Base-by-base conservation (phyloP, 2,113 vertebrate genomes). In the Corydoras sp. region DNA sequence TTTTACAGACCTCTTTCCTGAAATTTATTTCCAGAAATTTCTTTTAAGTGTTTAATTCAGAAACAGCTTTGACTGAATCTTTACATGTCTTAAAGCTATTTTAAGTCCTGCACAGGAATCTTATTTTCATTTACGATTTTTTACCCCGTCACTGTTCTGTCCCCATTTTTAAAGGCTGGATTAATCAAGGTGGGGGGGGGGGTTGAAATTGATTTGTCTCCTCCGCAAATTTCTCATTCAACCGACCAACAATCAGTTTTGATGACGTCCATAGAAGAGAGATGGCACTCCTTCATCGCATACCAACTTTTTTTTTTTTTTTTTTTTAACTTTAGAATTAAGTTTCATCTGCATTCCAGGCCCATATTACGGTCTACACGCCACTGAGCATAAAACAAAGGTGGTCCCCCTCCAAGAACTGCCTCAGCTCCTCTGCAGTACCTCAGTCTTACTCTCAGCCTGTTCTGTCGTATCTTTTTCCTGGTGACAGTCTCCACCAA, bases 211-310 rank as follows among this genome's bases (percentile, higher is more conserved):
- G 62, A 62, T 74, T 43, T 31, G 60, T 43, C 29, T 32, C 18
- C 29, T 68, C 59, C 58, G 54, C 35, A 76, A 69, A 43, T 43
- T 43, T 8, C 35, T 73, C 73, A 65, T 64, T 66, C 32, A 72
- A 69, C 69, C 29, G 54, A 65, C 62, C 71, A 78, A 65, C 72
- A 75, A 79, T 81, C 71, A 62, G 51, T 35, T 35, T 76, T 66
- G 51, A 69, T 55, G 10, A 67, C 59, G 18, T 24, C 18, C 18
- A 24, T 24, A 24, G 55, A 68, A 58, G 13, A 68, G 61, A 50
- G 51, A 62, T 35, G 31, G 14, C 13, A 24, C 29, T 72, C 43
- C 14, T 24, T 61, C 10, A 3, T 43, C 58, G 15, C 15, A 29
- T 60, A 68, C 65, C 35, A 4, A 43, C 35, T 43, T 43, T 43